Conservation (phyloP, 2,888 invertebrate species). For the Dastarcus helophoroides region DNA sequence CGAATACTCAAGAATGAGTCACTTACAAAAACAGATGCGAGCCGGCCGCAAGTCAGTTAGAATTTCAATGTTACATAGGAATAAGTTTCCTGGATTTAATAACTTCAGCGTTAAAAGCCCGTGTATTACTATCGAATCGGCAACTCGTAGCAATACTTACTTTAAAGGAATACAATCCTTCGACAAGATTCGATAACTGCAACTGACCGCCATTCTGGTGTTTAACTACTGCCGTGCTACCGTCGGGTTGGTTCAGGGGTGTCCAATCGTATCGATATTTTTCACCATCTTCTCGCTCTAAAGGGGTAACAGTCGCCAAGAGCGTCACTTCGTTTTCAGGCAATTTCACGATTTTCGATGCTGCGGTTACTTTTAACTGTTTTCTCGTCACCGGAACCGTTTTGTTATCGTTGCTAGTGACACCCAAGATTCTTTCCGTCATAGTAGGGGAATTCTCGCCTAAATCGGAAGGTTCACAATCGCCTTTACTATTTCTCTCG, state of each 20-base stretch:
- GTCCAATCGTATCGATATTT: conserved; percentile 86
- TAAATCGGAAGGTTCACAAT: conserved; percentile 31
- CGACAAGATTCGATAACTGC: conserved; percentile 70
- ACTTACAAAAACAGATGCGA: too few species aligned
- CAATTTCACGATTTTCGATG: conserved; percentile 65
- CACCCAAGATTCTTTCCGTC: conserved; percentile 21
- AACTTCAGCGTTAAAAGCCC: too few species aligned
- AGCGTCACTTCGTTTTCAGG: conserved; percentile 78
- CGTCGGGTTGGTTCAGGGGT: conserved; percentile 71
- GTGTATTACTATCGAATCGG: too few species aligned
- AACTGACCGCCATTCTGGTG: conserved; percentile 76
- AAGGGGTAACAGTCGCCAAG: conserved; percentile 68
- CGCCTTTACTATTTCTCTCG: conserved; percentile 35
- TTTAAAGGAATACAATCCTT: conserved; percentile 82
- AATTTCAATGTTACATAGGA: too few species aligned
- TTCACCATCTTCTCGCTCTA: conserved; percentile 53
- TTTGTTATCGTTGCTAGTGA: conserved; percentile 25
- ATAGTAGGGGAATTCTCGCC: conserved; percentile 21
- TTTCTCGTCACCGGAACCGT: conserved; percentile 44
- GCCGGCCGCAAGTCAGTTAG: too few species aligned
- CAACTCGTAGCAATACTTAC: too few species aligned
- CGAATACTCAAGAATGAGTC: too few species aligned
- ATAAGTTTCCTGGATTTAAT: too few species aligned
- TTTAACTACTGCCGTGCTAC: conserved; percentile 58
- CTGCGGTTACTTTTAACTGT: conserved; percentile 59